Evolutionary conservation across 1,140 invertebrate genomes (phyloP).

Genomic region (Dendrolimus kikuchii): DNA sequence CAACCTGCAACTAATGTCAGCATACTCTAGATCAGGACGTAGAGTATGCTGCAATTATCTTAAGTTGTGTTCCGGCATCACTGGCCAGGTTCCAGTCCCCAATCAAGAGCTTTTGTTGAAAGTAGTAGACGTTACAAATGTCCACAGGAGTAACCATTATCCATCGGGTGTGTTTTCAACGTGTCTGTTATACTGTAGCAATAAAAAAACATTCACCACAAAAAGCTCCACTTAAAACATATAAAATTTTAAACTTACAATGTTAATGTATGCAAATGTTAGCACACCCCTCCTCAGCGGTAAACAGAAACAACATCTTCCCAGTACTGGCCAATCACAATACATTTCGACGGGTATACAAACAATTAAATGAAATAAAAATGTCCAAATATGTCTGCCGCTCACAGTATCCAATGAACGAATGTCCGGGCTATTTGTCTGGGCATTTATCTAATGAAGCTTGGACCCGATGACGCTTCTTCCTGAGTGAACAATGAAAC

Average conservation of each 20-base stretch:
- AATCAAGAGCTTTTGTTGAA: too few species aligned
- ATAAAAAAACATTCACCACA: not conserved
- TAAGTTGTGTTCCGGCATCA: too few species aligned
- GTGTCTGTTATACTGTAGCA: not conserved
- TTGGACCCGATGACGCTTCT: not conserved
- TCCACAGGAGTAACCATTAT: too few species aligned
- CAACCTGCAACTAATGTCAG: too few species aligned
- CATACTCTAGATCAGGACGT: too few species aligned
- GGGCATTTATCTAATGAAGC: conserved; percentile 15
- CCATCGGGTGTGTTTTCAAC: too few species aligned
- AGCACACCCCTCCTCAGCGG: conserved; percentile 38
- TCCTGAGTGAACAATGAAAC: not conserved
- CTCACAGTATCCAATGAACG: too few species aligned
- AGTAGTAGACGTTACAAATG: too few species aligned
- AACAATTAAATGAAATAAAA: not conserved
- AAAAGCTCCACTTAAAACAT: not conserved
- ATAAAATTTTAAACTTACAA: conserved; percentile 28
- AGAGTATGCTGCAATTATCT: too few species aligned
- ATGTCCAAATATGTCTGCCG: not conserved
- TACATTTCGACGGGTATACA: conserved; percentile 32
- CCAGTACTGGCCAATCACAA: conserved; percentile 41
- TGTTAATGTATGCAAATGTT: conserved; percentile 39
- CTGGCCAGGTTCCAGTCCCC: too few species aligned
- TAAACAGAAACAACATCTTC: conserved; percentile 46
- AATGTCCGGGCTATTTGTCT: conserved; percentile 6